Percentiles rank a stretch among this genome's conserved stretches.
Conservation (phyloP, 2,888 invertebrate genomes). For the Diloba caeruleocephala region DNA sequence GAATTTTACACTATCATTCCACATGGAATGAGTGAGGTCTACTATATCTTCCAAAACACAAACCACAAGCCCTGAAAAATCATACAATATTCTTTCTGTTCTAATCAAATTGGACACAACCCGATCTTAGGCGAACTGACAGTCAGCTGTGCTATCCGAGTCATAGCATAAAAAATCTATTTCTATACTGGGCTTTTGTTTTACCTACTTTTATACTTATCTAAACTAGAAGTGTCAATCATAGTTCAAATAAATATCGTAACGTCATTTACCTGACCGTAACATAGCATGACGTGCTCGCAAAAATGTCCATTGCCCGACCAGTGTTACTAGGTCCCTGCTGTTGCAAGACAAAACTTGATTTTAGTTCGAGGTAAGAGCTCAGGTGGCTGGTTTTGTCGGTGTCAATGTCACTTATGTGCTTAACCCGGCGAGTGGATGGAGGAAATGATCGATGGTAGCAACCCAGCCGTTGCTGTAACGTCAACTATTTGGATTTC, state of each 20-base stretch:
- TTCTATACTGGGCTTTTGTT: constrained; percentile 30
- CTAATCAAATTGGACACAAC: too few species aligned
- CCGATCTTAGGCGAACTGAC: too few species aligned
- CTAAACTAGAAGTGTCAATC: constrained; percentile 68
- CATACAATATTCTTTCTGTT: too few species aligned
- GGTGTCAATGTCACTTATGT: constrained; percentile 89
- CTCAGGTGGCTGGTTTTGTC: constrained; percentile 70
- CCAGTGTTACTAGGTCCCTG: constrained; percentile 68
- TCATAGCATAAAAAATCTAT: constrained; percentile 10
- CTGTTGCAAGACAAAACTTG: constrained; percentile 50
- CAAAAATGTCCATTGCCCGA: constrained; percentile 70
- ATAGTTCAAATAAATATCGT: constrained; percentile 78
- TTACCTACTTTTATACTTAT: constrained; percentile 52
- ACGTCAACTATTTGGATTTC: constrained; percentile 63
- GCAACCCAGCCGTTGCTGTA: constrained; percentile 79
- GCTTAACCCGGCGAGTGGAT: constrained; percentile 88
- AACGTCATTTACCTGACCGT: constrained; percentile 81
- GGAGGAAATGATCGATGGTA: constrained; percentile 88
- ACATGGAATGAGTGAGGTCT: too few species aligned
- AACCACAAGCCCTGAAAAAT: too few species aligned
- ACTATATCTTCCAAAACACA: too few species aligned
- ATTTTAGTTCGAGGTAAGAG: constrained; percentile 58
- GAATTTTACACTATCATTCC: too few species aligned
- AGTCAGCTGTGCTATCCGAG: not conserved
- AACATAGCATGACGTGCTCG: constrained; percentile 77